phyloP scores from a whole-genome alignment of 2,113 vertebrate species.

The Cyanistes caeruleus region DNA sequence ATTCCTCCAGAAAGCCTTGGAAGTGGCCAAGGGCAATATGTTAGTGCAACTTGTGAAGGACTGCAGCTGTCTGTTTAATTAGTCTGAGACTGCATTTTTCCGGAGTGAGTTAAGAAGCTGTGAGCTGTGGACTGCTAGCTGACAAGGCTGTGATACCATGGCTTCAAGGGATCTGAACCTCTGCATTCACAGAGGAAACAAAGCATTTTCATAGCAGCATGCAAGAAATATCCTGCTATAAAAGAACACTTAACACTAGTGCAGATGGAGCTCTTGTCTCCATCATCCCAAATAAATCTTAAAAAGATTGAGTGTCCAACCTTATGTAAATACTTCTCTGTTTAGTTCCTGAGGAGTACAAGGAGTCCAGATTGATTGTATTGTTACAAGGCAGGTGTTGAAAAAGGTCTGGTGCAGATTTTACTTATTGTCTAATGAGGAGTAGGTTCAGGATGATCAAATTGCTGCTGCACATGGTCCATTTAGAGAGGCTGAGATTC shows the following conservation, averaged over 20 bases:
- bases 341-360: background rate
- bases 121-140: background rate
- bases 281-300: background rate
- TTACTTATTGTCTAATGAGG: background rate
- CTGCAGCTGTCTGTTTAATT: slow-evolving; percentile 16
- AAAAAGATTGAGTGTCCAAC: background rate
- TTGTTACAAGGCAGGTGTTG: background rate
- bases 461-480: background rate
- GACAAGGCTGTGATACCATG: background rate
- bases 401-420: background rate
- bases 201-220: background rate
- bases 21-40: background rate
- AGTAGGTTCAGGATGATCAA: background rate
- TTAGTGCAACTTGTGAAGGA: background rate
- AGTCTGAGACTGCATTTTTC: background rate
- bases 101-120: background rate
- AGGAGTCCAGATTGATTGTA: background rate
- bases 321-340: background rate
- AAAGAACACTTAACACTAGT: background rate
- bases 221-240: background rate
- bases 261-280: background rate
- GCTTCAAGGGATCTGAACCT: background rate
- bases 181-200: background rate
- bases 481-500: background rate
- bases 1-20: background rate